Conservation (phyloP, 2,797 vertebrate species). For the Anguilla obscura region DNA sequence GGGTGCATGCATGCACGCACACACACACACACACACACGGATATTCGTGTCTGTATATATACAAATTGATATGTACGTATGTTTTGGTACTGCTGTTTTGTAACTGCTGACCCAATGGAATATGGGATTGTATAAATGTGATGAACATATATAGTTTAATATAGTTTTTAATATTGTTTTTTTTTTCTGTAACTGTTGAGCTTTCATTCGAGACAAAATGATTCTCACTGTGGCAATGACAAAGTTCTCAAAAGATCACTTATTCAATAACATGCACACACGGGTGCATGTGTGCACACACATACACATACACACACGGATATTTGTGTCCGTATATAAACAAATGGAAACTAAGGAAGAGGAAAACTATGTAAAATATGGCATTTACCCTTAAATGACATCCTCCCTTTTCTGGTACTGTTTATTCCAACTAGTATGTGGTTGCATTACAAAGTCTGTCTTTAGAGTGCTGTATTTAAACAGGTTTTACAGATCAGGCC, state of each 20-base stretch:
- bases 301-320: neutral
- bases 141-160: neutral
- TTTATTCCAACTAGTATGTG: constrained; percentile 57
- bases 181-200: neutral
- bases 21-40: neutral
- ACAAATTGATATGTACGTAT: neutral
- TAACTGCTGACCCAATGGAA: neutral
- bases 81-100: neutral
- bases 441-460: constrained; percentile 60
- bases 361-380: constrained; percentile 28
- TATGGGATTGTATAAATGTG: neutral
- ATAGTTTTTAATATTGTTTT: neutral
- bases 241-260: constrained; percentile 11
- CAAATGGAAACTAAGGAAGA: neutral
- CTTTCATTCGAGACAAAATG: neutral
- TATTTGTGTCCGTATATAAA: neutral
- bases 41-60: neutral
- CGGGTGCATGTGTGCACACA: neutral
- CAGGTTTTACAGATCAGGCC: constrained; percentile 75
- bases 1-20: neutral
- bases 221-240: neutral
- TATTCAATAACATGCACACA: neutral
- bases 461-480: constrained; percentile 68
- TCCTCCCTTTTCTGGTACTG: constrained; percentile 49
- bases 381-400: constrained; percentile 32